A percentile compares a stretch with the other conserved stretches of the same genome.
Evolutionary conservation across 2,888 invertebrate species (phyloP).

Genomic region (Euzetes globulus): DNA sequence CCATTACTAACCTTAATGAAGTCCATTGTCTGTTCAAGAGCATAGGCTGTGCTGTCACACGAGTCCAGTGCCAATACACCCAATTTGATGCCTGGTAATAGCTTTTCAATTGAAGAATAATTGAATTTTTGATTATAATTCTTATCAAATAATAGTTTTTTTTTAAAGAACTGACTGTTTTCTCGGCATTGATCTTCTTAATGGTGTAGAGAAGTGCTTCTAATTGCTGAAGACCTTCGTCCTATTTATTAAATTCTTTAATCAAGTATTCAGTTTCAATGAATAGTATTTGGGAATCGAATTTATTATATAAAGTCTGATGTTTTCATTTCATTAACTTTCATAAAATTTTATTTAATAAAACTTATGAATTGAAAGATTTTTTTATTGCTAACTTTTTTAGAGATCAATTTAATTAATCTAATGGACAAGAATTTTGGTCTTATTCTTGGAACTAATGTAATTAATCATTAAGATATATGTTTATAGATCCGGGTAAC

Average conservation of each 20-base stretch:
- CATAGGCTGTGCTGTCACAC: slow-evolving; percentile 60
- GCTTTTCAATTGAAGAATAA: slow-evolving; percentile 25
- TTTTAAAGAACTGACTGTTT: slow-evolving; percentile 42
- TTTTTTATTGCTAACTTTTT: too few species aligned
- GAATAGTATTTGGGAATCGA: not conserved
- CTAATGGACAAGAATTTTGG: too few species aligned
- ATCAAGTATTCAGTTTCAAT: not conserved
- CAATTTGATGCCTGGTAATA: slow-evolving; percentile 58
- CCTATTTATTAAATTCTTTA: slow-evolving; percentile 12
- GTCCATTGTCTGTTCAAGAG: slow-evolving; percentile 61
- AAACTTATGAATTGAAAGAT: too few species aligned
- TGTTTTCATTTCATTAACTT: too few species aligned
- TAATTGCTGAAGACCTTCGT: slow-evolving; percentile 62
- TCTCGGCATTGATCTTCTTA: slow-evolving; percentile 58
- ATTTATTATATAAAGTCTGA: too few species aligned
- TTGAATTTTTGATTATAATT: not conserved
- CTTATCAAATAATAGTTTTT: not conserved
- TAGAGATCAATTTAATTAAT: too few species aligned
- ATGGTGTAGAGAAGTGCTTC: slow-evolving; percentile 63
- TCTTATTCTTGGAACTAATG: too few species aligned
- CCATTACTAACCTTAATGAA: slow-evolving; percentile 55
- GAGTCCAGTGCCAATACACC: slow-evolving; percentile 58
- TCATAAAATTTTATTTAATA: too few species aligned
- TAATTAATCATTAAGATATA: too few species aligned
- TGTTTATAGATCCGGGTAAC: too few species aligned